These are phyloP conservation scores for Apocheima hispidaria DNA, from an alignment of 2,888 invertebrate genomes.

Conservation along the genomic window DNA sequence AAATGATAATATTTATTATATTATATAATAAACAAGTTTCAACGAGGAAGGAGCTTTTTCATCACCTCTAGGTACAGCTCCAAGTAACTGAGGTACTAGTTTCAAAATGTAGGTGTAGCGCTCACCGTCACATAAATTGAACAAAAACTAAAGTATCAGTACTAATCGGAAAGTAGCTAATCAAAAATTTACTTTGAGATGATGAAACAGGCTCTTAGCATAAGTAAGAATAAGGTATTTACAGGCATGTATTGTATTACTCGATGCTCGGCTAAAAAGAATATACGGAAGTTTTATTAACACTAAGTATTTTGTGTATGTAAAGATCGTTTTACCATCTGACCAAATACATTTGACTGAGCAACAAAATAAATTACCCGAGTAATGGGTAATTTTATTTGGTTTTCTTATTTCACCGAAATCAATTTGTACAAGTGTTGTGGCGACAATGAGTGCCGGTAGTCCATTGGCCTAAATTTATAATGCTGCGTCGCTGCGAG, in stretches of 20 bases:
- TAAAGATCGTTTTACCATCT: conserved; percentile 18
- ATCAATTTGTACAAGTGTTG: conserved; percentile 69
- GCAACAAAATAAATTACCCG: conserved; percentile 40
- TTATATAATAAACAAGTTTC: no score
- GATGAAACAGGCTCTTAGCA: background rate
- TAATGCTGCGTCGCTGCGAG: conserved; percentile 58
- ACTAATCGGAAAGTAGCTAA: no score
- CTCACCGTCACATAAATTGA: no score
- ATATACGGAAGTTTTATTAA: conserved; percentile 4
- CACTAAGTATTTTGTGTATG: conserved; percentile 15
- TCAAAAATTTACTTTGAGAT: no score
- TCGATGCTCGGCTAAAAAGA: background rate
- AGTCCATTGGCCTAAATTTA: conserved; percentile 69
- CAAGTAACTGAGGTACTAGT: no score
- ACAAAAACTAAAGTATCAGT: no score
- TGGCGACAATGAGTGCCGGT: conserved; percentile 52
- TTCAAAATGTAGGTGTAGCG: no score
- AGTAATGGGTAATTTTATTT: conserved; percentile 39
- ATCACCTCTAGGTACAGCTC: no score
- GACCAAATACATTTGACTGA: conserved; percentile 33
- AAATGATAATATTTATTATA: no score
- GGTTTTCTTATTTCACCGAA: conserved; percentile 55
- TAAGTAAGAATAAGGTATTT: conserved; percentile 1
- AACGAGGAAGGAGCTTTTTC: no score
- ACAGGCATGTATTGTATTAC: conserved; percentile 1